Evolutionary conservation across 2,888 invertebrate genomes (phyloP).

Genomic region (Oeneis ivallda): DNA sequence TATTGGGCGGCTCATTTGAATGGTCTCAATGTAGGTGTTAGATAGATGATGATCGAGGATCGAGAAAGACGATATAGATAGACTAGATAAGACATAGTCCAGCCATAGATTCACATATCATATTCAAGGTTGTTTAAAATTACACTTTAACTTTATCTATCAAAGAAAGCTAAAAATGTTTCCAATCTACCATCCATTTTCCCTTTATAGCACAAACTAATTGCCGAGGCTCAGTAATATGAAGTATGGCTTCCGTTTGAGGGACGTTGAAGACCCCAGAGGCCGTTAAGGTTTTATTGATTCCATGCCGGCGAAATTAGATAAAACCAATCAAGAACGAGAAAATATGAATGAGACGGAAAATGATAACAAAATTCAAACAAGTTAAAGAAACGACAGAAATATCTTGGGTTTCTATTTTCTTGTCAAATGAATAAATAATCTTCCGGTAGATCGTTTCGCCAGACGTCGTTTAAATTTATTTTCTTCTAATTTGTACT

Average conservation of each 20-base stretch:
- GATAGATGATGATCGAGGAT: too few relatives aligned
- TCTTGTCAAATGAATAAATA: constrained; percentile 14
- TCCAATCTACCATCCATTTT: constrained; percentile 3
- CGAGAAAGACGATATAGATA: too few relatives aligned
- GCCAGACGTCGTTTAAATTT: constrained; percentile 11
- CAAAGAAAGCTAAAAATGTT: not conserved
- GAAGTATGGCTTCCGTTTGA: constrained; percentile 6
- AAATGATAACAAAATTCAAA: constrained; percentile 22
- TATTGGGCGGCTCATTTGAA: too few relatives aligned
- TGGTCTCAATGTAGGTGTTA: too few relatives aligned
- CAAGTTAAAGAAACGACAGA: constrained; percentile 14
- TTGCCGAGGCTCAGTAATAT: constrained; percentile 2
- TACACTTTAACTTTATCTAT: not conserved
- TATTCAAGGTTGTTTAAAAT: too few relatives aligned
- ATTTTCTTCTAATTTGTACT: constrained; percentile 16
- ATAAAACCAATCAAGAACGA: constrained; percentile 27
- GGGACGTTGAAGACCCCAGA: constrained; percentile 1
- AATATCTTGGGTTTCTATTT: constrained; percentile 22
- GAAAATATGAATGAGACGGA: constrained; percentile 17
- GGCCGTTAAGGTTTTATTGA: constrained; percentile 19
- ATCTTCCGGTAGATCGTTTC: constrained; percentile 14
- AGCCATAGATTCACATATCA: too few relatives aligned
- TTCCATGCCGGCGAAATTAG: constrained; percentile 21
- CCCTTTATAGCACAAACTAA: constrained; percentile 2
- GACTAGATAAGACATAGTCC: too few relatives aligned